These are phyloP conservation scores for Propithecus coquereli DNA, from an alignment of 2,113 vertebrate genomes.

Conservation along the genomic window DNA sequence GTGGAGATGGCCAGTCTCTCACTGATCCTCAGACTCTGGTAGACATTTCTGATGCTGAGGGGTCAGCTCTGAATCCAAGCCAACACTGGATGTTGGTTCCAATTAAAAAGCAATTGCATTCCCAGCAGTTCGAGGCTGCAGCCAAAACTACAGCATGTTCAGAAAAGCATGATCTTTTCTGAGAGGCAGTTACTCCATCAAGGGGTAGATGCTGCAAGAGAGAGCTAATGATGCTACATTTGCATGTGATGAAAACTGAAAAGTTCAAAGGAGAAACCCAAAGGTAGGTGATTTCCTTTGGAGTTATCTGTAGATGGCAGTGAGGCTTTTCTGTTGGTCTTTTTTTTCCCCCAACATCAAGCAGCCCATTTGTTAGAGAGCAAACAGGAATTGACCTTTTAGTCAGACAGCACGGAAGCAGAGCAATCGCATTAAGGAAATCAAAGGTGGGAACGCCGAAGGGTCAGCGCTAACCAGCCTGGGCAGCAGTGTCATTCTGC, in stretches of 20 bases:
- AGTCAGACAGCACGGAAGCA: not conserved
- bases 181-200: constrained; percentile 25
- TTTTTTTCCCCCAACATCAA: rapidly evolving
- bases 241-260: not conserved
- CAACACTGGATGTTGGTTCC: constrained; percentile 42
- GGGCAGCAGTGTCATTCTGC: not conserved
- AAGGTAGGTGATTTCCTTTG: not conserved
- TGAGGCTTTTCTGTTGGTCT: not conserved
- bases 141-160: constrained; percentile 57
- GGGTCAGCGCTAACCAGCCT: not conserved
- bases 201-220: constrained; percentile 1
- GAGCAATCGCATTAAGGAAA: not conserved
- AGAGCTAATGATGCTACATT: not conserved
- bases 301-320: not conserved
- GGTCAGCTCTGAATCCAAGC: constrained; percentile 6
- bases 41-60: not conserved
- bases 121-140: constrained; percentile 47
- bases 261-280: not conserved
- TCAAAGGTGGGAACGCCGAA: not conserved
- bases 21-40: not conserved
- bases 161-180: constrained; percentile 16
- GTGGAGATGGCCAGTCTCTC: not conserved
- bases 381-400: constrained; percentile 28
- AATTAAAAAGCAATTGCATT: constrained; percentile 70
- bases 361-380: constrained; percentile 17